Percentiles rank a stretch among this genome's conserved stretches.
These are phyloP conservation scores for Oreochromis tanganicae DNA, from an alignment of 2,113 vertebrate species.

Conservation along the genomic window DNA sequence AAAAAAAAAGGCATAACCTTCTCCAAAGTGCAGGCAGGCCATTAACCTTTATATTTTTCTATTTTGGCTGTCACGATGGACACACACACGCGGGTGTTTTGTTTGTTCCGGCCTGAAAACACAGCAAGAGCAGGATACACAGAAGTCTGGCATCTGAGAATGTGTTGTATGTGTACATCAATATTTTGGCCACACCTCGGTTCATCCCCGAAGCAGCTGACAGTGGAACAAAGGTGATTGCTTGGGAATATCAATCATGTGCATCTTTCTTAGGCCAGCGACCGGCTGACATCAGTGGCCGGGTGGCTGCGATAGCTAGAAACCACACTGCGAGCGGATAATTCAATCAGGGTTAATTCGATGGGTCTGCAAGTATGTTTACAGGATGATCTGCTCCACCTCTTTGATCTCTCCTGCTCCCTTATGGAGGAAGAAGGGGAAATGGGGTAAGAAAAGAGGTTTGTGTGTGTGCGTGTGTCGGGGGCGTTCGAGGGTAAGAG, in stretches of 20 bases:
- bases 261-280: neutral
- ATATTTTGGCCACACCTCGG: neutral
- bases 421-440: neutral
- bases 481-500: slow-evolving; percentile 23
- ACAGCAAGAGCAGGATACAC: neutral
- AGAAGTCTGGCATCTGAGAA: neutral
- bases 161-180: neutral
- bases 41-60: neutral
- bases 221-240: neutral
- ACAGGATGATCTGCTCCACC: slow-evolving; percentile 5
- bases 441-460: neutral
- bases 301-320: neutral
- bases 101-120: neutral
- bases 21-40: neutral
- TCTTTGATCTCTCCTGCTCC: slow-evolving; percentile 26
- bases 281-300: neutral
- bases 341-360: slow-evolving; percentile 44
- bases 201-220: neutral
- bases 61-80: neutral
- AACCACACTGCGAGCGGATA: slow-evolving; percentile 19
- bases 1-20: neutral
- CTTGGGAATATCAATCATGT: neutral
- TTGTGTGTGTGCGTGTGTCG: neutral
- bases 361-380: slow-evolving; percentile 33
- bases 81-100: neutral